Conservation (phyloP, 2,888 invertebrate genomes). For the Sarcophaga caerulescens region DNA sequence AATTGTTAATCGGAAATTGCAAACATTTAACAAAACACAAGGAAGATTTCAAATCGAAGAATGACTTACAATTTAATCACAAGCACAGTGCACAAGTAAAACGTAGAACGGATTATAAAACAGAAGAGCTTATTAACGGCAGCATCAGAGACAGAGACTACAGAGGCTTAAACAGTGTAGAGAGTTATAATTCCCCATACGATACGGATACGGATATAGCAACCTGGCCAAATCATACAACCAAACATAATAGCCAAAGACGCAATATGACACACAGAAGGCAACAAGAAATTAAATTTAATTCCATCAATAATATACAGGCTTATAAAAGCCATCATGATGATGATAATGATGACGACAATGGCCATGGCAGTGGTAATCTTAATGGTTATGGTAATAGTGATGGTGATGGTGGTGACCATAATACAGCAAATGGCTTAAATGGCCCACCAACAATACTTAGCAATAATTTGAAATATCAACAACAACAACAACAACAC, state of each 20-base stretch:
- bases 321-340: not conserved
- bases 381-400: not conserved
- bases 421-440: slow-evolving; percentile 2
- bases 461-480: not conserved
- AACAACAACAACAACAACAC: slow-evolving; percentile 1
- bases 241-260: not conserved
- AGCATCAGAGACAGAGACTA: slow-evolving; percentile 16
- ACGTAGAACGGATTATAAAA: not conserved
- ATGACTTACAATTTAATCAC: not conserved
- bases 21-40: slow-evolving; percentile 58
- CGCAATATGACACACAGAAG: not conserved
- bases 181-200: slow-evolving; percentile 47
- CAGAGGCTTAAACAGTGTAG: slow-evolving; percentile 48
- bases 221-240: not conserved
- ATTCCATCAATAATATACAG: slow-evolving; percentile 30
- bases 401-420: not conserved
- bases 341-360: not conserved
- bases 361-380: slow-evolving; percentile 14
- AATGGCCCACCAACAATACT: not conserved
- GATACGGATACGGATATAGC: slow-evolving; percentile 34
- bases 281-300: slow-evolving; percentile 23
- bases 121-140: slow-evolving; percentile 30
- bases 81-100: not conserved
- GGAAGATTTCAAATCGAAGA: not conserved
- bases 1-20: slow-evolving; percentile 56